Conservation (phyloP, 2,113 vertebrate genomes). For the Gallinago paraguaiae region DNA sequence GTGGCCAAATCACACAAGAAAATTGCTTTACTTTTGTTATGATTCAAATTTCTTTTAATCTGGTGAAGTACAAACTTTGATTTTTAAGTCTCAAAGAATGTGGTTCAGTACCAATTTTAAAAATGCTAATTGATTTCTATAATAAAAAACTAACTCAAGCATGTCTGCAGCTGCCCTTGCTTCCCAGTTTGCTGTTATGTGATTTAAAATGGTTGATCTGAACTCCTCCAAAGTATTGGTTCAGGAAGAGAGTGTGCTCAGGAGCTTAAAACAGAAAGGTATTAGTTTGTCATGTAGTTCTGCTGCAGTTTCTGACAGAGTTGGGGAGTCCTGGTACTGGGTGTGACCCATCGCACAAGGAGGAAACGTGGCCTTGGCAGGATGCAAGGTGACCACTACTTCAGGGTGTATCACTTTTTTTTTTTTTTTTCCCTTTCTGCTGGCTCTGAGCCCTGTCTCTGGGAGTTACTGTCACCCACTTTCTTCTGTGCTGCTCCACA, state of each 20-base stretch:
- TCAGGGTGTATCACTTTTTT: neutral
- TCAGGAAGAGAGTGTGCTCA: neutral
- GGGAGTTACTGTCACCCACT: neutral
- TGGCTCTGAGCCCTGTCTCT: neutral
- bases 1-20: neutral
- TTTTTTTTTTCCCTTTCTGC: neutral
- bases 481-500: neutral
- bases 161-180: neutral
- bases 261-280: neutral
- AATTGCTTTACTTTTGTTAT: neutral
- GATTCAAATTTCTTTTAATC: neutral
- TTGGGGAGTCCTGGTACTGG: too few species aligned
- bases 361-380: neutral
- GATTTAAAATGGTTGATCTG: neutral
- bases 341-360: neutral
- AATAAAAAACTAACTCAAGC: neutral
- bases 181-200: neutral
- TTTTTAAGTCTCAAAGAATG: neutral
- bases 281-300: neutral
- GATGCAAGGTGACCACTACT: accelerated
- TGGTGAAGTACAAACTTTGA: neutral
- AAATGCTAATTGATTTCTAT: neutral
- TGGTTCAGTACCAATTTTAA: neutral
- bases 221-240: neutral
- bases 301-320: neutral